These are phyloP conservation scores for Karalla daura DNA, from an alignment of 2,797 vertebrate species.

Conservation along the genomic window DNA sequence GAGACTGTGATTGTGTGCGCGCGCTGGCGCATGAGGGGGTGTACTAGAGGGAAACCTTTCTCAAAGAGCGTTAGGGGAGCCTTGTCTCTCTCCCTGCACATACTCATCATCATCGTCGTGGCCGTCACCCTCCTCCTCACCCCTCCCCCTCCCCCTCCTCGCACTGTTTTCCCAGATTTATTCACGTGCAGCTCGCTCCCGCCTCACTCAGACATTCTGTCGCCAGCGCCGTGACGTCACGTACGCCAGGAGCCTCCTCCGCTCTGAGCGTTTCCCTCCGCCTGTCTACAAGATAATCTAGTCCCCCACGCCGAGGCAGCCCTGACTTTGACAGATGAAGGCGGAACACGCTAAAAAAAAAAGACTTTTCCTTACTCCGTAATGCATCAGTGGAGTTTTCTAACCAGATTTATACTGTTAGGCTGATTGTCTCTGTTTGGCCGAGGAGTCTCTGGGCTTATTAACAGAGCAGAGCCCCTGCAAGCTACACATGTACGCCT, in stretches of 20 bases:
- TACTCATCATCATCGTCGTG: slow-evolving; percentile 35
- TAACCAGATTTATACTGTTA: background rate
- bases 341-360: background rate
- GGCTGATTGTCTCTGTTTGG: background rate
- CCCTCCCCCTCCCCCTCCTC: slow-evolving; percentile 28
- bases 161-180: slow-evolving; percentile 85
- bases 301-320: slow-evolving; percentile 66
- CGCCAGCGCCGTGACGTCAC: slow-evolving; percentile 88
- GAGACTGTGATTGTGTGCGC: background rate
- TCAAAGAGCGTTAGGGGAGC: slow-evolving; percentile 28
- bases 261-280: slow-evolving; percentile 79
- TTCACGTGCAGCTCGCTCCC: slow-evolving; percentile 86
- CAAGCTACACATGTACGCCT: background rate
- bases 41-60: slow-evolving; percentile 21
- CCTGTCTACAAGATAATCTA: slow-evolving; percentile 77
- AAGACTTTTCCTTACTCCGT: background rate
- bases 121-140: slow-evolving; percentile 21
- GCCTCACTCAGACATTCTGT: slow-evolving; percentile 90
- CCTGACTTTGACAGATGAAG: slow-evolving; percentile 48
- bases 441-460: background rate
- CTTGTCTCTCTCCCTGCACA: slow-evolving; percentile 38
- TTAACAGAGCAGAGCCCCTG: background rate
- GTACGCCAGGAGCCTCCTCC: slow-evolving; percentile 71
- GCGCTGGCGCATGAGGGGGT: background rate
- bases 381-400: background rate